Evolutionary conservation across 2,888 invertebrate species (phyloP).

Genomic region (Kuschelorhynchus macadamiae): DNA sequence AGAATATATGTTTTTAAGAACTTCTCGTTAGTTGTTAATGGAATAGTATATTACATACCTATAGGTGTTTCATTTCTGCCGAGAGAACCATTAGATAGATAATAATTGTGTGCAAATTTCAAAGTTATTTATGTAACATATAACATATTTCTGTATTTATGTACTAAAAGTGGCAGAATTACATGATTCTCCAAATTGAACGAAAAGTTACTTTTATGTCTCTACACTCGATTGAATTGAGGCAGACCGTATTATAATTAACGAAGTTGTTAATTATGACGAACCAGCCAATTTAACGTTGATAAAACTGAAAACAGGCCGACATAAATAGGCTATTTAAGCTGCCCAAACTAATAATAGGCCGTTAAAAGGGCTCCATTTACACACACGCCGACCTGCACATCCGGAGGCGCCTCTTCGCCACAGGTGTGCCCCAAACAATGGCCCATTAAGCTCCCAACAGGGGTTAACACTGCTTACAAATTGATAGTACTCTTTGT

Average conservation of each 20-base stretch:
- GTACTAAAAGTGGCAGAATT: no score
- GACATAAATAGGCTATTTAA: conserved; percentile 42
- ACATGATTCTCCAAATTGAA: no score
- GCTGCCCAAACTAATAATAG: conserved; percentile 44
- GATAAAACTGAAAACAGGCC: conserved; percentile 32
- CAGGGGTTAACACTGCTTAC: conserved; percentile 31
- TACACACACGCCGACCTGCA: conserved; percentile 42
- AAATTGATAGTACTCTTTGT: conserved; percentile 21
- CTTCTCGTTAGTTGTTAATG: no score
- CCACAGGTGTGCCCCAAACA: conserved; percentile 47
- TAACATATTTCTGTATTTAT: no score
- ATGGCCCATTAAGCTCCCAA: conserved; percentile 31
- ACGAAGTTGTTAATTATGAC: conserved; percentile 12
- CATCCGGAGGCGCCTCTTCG: conserved; percentile 43
- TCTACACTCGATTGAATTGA: no score
- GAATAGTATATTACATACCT: no score
- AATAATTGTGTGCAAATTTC: no score
- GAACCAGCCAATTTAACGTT: conserved; percentile 28
- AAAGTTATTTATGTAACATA: no score
- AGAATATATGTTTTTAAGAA: no score
- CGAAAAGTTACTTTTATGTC: no score
- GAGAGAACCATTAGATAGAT: no score
- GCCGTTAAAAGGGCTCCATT: conserved; percentile 40
- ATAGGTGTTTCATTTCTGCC: no score
- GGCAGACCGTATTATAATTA: not conserved